Conservation (phyloP, 1,140 invertebrate species). For the Eufriesea mexicana region DNA sequence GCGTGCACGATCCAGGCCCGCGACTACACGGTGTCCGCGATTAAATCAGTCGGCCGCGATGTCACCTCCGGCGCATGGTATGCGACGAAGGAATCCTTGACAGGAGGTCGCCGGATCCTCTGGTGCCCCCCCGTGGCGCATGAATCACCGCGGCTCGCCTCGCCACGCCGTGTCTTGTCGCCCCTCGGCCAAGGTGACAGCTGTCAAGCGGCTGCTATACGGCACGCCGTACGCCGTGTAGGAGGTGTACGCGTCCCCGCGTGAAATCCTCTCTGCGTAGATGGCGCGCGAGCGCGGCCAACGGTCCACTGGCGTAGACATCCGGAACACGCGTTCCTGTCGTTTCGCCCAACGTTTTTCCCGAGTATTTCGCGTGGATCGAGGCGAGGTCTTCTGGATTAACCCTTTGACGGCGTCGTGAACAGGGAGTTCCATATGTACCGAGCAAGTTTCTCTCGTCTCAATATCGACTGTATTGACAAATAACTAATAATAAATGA, state of each 20-base stretch:
- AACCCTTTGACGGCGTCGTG: too few species aligned
- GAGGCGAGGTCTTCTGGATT: too few species aligned
- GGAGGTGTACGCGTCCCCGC: conserved; percentile 67
- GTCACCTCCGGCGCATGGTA: conserved; percentile 75
- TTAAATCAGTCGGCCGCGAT: conserved; percentile 77
- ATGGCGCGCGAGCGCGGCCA: conserved; percentile 19
- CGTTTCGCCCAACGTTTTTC: background rate
- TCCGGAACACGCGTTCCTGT: background rate
- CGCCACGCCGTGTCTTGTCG: conserved; percentile 74
- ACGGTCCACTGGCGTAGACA: conserved; percentile 25
- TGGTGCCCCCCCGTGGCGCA: conserved; percentile 73
- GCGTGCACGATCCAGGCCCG: conserved; percentile 12
- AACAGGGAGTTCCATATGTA: too few species aligned
- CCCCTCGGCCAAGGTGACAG: conserved; percentile 78
- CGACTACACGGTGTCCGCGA: conserved; percentile 65
- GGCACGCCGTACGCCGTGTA: conserved; percentile 64
- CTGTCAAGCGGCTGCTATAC: conserved; percentile 76
- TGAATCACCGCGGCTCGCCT: conserved; percentile 76
- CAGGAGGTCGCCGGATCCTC: conserved; percentile 76
- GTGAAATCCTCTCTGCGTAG: conserved; percentile 42
- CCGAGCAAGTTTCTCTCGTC: too few species aligned
- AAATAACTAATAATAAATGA: too few species aligned
- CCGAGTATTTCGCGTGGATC: too few species aligned
- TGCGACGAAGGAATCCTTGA: conserved; percentile 75
- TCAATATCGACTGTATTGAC: too few species aligned